Evolutionary conservation across 1,140 invertebrate genomes (phyloP).

Genomic region (Leptinotarsa defecta): DNA sequence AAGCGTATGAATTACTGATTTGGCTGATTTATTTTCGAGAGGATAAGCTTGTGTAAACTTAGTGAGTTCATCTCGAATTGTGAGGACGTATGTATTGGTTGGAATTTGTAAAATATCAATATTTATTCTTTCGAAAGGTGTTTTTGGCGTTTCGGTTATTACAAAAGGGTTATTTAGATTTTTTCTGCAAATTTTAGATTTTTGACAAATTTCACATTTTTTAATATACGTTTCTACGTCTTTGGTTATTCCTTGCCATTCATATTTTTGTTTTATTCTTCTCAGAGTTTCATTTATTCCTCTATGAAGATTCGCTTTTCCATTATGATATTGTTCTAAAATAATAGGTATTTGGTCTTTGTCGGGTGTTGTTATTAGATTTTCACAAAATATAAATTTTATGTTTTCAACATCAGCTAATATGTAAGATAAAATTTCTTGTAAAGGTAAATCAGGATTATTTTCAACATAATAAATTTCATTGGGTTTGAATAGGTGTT

Average conservation of each 20-base stretch:
- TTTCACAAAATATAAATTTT: constrained; percentile 29
- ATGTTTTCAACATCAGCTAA: constrained; percentile 20
- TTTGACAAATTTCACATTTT: constrained; percentile 34
- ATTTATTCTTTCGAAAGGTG: constrained; percentile 32
- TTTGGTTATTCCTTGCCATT: constrained; percentile 26
- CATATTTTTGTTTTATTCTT: constrained; percentile 30
- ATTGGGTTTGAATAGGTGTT: constrained; percentile 16
- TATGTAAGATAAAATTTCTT: constrained; percentile 28
- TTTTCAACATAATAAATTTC: constrained; percentile 29
- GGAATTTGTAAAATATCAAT: constrained; percentile 28
- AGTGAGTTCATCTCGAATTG: constrained; percentile 29
- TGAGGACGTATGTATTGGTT: constrained; percentile 26
- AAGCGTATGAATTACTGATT: constrained; percentile 10
- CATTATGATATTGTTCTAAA: constrained; percentile 27
- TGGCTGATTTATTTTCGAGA: constrained; percentile 9
- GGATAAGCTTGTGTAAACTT: constrained; percentile 31
- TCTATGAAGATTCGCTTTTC: constrained; percentile 24
- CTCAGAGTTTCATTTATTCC: constrained; percentile 27
- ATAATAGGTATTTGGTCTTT: constrained; percentile 25
- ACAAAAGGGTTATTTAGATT: constrained; percentile 27
- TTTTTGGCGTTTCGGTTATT: constrained; percentile 26
- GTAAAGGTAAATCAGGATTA: constrained; percentile 9
- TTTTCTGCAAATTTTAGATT: constrained; percentile 31
- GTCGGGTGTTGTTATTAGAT: constrained; percentile 15
- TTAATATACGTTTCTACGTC: constrained; percentile 25